Evolutionary conservation across 2,113 vertebrate genomes (phyloP).

Genomic region (Pomatostomus ruficeps): DNA sequence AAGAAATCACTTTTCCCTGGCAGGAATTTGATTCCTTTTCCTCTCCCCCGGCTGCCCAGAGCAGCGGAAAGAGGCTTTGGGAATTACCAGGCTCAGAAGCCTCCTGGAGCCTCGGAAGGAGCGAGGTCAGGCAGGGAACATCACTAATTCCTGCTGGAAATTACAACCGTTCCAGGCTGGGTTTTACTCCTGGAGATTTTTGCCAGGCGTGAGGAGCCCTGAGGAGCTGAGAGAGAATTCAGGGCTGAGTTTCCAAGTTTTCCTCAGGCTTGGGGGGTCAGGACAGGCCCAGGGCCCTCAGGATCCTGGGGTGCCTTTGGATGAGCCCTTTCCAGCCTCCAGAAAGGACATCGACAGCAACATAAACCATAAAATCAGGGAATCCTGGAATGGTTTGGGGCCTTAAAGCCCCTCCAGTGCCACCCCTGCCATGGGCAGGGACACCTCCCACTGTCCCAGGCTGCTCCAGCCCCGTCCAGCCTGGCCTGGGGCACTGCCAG

Average conservation of each 20-base stretch:
- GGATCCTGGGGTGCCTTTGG: neutral
- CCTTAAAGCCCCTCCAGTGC: neutral
- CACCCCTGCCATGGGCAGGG: neutral
- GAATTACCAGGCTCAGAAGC: neutral
- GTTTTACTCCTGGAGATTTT: neutral
- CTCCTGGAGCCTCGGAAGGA: neutral
- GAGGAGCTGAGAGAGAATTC: neutral
- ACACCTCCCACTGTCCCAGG: neutral
- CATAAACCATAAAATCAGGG: neutral
- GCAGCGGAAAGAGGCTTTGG: neutral
- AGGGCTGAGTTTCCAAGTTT: neutral
- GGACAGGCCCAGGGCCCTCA: neutral
- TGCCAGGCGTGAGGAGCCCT: neutral
- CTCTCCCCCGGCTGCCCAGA: neutral
- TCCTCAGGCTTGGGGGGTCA: neutral
- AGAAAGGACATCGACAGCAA: rapidly evolving
- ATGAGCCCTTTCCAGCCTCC: neutral
- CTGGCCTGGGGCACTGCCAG: neutral
- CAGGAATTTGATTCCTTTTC: neutral
- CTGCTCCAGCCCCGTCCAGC: neutral
- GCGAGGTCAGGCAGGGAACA: neutral
- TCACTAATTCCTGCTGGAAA: neutral
- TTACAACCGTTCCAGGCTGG: neutral
- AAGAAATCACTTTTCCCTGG: neutral
- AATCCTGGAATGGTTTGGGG: neutral